Conservation (phyloP, 2,888 invertebrate species). For the Nephrotoma flavescens region DNA sequence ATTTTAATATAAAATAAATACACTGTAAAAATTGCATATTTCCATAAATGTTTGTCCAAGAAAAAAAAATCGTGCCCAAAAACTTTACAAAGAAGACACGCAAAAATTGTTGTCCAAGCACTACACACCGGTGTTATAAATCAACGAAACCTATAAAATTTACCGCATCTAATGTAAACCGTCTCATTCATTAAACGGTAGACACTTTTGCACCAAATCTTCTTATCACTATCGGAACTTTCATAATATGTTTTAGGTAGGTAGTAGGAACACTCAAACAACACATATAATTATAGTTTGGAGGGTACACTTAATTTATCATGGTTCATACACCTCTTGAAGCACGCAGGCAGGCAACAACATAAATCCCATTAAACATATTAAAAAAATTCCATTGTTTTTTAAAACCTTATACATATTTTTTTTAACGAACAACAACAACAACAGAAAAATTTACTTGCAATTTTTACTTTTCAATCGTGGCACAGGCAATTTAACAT, state of each 20-base stretch:
- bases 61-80: no score
- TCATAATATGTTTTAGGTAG: not conserved
- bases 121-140: no score
- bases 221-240: not conserved
- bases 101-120: no score
- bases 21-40: no score
- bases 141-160: no score
- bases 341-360: not conserved
- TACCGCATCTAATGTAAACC: no score
- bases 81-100: no score
- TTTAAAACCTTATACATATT: not conserved
- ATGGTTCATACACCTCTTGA: not conserved
- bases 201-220: no score
- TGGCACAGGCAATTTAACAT: not conserved
- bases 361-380: not conserved
- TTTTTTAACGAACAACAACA: not conserved
- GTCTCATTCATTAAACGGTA: no score
- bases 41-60: no score
- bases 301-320: not conserved
- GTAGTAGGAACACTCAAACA: not conserved
- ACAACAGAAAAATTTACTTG: not conserved
- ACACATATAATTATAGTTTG: not conserved
- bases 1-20: no score
- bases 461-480: not conserved
- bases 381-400: not conserved